Percentiles rank a stretch among this genome's conserved stretches.
These are phyloP conservation scores for Temnopleurus reevesii DNA, from an alignment of 53 echinoderm and acorn worm species.

Conservation along the genomic window DNA sequence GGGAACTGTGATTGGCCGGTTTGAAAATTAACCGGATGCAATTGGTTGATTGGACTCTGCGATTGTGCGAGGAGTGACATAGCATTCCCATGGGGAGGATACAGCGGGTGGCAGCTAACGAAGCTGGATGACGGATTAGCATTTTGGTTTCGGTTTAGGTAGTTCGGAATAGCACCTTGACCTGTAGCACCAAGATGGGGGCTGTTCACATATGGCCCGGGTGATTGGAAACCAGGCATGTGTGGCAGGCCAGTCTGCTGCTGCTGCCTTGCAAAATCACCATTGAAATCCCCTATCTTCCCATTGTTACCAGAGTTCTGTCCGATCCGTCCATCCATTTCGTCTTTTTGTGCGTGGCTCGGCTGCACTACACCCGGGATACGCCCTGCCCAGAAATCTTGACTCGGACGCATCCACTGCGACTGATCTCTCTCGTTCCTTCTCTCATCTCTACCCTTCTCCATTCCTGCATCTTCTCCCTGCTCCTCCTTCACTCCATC, in stretches of 20 bases:
- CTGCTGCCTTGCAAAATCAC: not conserved
- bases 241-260: not conserved
- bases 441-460: slow-evolving; percentile 59
- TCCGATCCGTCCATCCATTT: not conserved
- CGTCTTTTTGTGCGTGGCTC: not conserved
- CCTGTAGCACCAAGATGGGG: not conserved
- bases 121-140: slow-evolving; percentile 27
- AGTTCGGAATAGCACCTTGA: not conserved
- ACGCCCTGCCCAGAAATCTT: slow-evolving; percentile 50
- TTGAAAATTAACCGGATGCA: not conserved
- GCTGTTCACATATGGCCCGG: not conserved
- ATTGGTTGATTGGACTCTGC: not conserved
- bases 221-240: not conserved
- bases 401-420: slow-evolving; percentile 40
- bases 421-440: slow-evolving; percentile 21
- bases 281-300: no score
- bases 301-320: not conserved
- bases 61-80: not conserved
- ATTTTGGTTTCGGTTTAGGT: slow-evolving; percentile 40
- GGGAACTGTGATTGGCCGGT: not conserved
- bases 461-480: not conserved
- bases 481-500: not conserved
- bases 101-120: not conserved
- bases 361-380: slow-evolving; percentile 16
- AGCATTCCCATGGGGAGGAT: not conserved